These are phyloP conservation scores for Lithosia quadra DNA, from an alignment of 2,888 invertebrate species.

Conservation along the genomic window DNA sequence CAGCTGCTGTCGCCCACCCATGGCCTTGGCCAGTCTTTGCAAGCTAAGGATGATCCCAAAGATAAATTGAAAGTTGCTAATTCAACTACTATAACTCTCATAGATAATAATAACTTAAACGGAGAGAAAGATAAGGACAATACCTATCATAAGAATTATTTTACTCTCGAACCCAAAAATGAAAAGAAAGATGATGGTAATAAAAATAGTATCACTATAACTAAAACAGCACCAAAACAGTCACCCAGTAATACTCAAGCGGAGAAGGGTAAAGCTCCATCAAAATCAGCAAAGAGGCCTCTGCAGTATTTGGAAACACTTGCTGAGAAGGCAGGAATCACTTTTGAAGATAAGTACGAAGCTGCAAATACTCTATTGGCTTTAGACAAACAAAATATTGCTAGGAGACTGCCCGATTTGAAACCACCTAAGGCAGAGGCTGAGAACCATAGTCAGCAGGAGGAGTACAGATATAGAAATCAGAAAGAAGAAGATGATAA, in stretches of 20 bases:
- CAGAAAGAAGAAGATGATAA: conserved; percentile 84
- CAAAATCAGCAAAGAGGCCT: conserved; percentile 74
- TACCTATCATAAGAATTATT: conserved; percentile 78
- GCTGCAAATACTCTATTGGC: conserved; percentile 89
- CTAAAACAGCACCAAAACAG: conserved; percentile 76
- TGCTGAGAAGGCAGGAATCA: conserved; percentile 91
- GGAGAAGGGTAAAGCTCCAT: conserved; percentile 70
- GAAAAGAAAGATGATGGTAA: conserved; percentile 82
- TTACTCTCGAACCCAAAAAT: conserved; percentile 78
- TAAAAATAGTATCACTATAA: conserved; percentile 85
- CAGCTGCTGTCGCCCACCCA: conserved; percentile 74
- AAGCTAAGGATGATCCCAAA: conserved; percentile 76
- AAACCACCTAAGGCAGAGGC: conserved; percentile 78
- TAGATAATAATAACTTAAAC: conserved; percentile 74
- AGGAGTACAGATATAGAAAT: conserved; percentile 78
- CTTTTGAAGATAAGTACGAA: conserved; percentile 92
- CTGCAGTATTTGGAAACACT: conserved; percentile 91
- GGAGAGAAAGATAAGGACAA: conserved; percentile 78
- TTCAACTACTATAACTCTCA: conserved; percentile 80
- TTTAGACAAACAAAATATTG: conserved; percentile 88
- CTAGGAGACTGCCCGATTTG: conserved; percentile 73
- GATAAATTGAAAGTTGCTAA: conserved; percentile 81
- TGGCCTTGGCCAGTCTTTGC: conserved; percentile 60
- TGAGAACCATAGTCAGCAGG: conserved; percentile 69
- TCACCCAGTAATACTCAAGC: conserved; percentile 65